A percentile compares a stretch with the other conserved stretches of the same genome.
Conservation (phyloP, 2,888 invertebrate genomes). For the Drosophila falleni region DNA sequence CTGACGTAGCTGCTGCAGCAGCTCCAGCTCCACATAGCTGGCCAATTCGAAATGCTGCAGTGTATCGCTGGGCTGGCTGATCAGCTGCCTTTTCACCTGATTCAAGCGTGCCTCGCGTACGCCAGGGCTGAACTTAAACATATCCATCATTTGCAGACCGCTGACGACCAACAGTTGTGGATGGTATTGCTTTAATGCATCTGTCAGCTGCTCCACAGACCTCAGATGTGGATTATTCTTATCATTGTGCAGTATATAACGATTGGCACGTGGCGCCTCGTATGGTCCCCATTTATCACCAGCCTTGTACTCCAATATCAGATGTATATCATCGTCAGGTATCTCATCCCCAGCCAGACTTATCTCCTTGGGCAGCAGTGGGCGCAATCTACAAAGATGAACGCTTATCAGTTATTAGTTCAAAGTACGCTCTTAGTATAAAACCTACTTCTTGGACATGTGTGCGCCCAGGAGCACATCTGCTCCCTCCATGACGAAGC, state of each 20-base stretch:
- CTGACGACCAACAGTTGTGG: constrained; percentile 92
- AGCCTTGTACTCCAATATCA: constrained; percentile 92
- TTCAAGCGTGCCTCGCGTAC: constrained; percentile 88
- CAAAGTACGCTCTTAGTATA: not conserved
- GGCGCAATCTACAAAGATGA: constrained; percentile 85
- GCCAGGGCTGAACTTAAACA: constrained; percentile 87
- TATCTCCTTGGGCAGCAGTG: constrained; percentile 88
- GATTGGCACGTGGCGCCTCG: constrained; percentile 91
- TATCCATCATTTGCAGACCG: constrained; percentile 96
- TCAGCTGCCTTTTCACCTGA: constrained; percentile 89
- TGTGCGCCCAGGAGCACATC: constrained; percentile 91
- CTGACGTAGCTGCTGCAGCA: constrained; percentile 89
- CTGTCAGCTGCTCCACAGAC: constrained; percentile 90
- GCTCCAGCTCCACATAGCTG: constrained; percentile 90
- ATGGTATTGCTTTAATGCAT: constrained; percentile 87
- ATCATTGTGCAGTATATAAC: constrained; percentile 94
- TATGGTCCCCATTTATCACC: constrained; percentile 92
- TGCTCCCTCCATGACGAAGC: constrained; percentile 91
- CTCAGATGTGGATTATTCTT: constrained; percentile 91
- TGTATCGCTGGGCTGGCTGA: constrained; percentile 87
- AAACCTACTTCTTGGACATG: constrained; percentile 87
- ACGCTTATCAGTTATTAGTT: not conserved
- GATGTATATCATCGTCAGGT: constrained; percentile 91
- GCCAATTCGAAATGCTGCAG: constrained; percentile 95
- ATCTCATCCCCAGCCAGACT: constrained; percentile 88